Evolutionary conservation across 2,113 vertebrate species (phyloP).

Genomic region (Parotia lawesii): DNA sequence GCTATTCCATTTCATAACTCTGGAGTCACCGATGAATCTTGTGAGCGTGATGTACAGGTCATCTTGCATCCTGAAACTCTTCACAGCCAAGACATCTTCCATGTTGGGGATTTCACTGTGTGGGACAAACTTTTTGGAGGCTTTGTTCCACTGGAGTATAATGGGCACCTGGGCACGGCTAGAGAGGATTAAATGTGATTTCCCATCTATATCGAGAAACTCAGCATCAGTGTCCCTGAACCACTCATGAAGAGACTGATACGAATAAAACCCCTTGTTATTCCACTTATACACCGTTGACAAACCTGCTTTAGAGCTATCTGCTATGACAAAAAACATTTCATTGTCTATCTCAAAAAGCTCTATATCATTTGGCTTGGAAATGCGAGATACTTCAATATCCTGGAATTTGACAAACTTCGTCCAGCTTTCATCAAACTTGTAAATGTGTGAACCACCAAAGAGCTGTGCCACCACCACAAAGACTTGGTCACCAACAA

Average conservation of each 20-base stretch:
- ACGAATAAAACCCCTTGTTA: constrained; percentile 94
- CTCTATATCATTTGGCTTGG: constrained; percentile 97
- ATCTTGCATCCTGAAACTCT: constrained; percentile 88
- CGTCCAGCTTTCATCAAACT: constrained; percentile 93
- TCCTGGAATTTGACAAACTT: constrained; percentile 97
- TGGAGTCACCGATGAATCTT: constrained; percentile 94
- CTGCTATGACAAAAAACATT: constrained; percentile 92
- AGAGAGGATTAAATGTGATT: constrained; percentile 89
- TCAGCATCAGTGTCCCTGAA: constrained; percentile 95
- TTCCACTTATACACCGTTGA: constrained; percentile 98
- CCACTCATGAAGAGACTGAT: constrained; percentile 96
- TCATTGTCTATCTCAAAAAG: constrained; percentile 90
- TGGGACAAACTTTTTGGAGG: constrained; percentile 86
- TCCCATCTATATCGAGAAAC: constrained; percentile 90
- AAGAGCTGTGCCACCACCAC: constrained; percentile 97
- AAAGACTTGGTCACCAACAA: constrained; percentile 93
- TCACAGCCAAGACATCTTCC: constrained; percentile 95
- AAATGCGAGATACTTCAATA: constrained; percentile 94
- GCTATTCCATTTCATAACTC: constrained; percentile 89
- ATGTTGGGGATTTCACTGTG: constrained; percentile 93
- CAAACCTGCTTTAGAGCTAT: constrained; percentile 96
- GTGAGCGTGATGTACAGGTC: constrained; percentile 92
- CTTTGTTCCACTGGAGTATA: constrained; percentile 94
- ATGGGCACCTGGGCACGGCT: constrained; percentile 95
- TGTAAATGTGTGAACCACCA: constrained; percentile 96